Base-by-base conservation (phyloP, 1,140 invertebrate species). In the Ips nitidus region DNA sequence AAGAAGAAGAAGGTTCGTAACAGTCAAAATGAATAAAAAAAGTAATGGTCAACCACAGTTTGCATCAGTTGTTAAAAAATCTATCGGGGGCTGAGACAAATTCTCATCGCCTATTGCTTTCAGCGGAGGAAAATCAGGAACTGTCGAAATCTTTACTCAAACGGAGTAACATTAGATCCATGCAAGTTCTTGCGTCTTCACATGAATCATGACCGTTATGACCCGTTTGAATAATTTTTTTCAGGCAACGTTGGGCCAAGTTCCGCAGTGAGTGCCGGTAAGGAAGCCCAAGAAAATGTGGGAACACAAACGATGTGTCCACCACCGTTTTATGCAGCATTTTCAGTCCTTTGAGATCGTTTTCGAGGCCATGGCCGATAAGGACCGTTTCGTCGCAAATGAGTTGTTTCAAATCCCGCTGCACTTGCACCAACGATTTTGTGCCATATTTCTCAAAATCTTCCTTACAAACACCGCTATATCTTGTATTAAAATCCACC, bases 331-430 rank as follows among this genome's bases (percentile, higher is more conserved):
- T 81, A 75, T 99, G 97, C 1, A 97, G 83, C 2, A 98, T 76
- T 76, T 90, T 92, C 8, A 99, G 78, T 0, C 91, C 91, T 8
- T 90, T 83, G 4, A 99, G 82, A 84, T 99, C 98, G 79, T 94
- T 97, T 72, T 98, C 96, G 43, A 99, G 82, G 4, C 91, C 93
- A 81, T 99, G 98, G 0, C 98, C 98, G 56, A 99, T 89, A 0
- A 99, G 81, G 56, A 98, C 94, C 0, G 94, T 95, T 63, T 96
- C 90, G 2, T 87, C 86, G 52, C 86, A 85, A 61, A 98, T 88
- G 58, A 95, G 86, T 39, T 85, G 84, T 64, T 92, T 83, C 6
- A 99, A 80, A 70, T 95, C 93, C 38, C 87, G 87, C 78, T 98
- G 96, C 1, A 98, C 94, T 74, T 97, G 89, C 57, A 80, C 74